Percentiles rank a stretch among this genome's conserved stretches.
Evolutionary conservation across 2,888 invertebrate genomes (phyloP).

Genomic region (Philereme transversata): DNA sequence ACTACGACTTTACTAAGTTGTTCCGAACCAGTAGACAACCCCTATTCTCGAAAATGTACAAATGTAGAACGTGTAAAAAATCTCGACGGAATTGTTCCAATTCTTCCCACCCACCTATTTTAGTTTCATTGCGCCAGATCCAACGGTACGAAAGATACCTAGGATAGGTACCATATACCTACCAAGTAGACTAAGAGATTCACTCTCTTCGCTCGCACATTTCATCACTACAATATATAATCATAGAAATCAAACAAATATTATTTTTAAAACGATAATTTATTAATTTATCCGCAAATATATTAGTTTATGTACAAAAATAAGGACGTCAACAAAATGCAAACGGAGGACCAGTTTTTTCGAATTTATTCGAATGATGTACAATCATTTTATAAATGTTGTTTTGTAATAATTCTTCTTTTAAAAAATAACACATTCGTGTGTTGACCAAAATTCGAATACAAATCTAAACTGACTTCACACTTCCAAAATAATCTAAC

Average conservation of each 20-base stretch:
- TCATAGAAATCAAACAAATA: conserved; percentile 25
- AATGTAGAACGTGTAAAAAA: no score
- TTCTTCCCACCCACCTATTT: no score
- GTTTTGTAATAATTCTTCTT: conserved; percentile 9
- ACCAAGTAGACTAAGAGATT: no score
- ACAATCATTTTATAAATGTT: conserved; percentile 19
- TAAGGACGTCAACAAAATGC: conserved; percentile 80
- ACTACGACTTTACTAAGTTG: no score
- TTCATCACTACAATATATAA: conserved; percentile 3
- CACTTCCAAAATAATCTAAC: conserved; percentile 41
- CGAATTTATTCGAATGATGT: conserved; percentile 29
- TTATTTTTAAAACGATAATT: conserved; percentile 79
- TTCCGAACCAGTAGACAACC: no score
- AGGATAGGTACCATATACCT: no score
- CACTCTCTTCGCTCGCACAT: no score
- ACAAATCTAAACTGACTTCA: conserved; percentile 32
- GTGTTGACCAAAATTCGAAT: conserved; percentile 30
- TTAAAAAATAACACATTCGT: conserved; percentile 28
- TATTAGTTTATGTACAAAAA: conserved; percentile 81
- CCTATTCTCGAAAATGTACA: no score
- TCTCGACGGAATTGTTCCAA: no score
- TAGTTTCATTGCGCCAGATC: no score
- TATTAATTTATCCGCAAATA: conserved; percentile 82
- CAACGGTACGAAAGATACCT: no score
- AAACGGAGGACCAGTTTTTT: conserved; percentile 68